phyloP scores from a whole-genome alignment of 2,797 vertebrate genomes.

The Cyprinodon diabolis region DNA sequence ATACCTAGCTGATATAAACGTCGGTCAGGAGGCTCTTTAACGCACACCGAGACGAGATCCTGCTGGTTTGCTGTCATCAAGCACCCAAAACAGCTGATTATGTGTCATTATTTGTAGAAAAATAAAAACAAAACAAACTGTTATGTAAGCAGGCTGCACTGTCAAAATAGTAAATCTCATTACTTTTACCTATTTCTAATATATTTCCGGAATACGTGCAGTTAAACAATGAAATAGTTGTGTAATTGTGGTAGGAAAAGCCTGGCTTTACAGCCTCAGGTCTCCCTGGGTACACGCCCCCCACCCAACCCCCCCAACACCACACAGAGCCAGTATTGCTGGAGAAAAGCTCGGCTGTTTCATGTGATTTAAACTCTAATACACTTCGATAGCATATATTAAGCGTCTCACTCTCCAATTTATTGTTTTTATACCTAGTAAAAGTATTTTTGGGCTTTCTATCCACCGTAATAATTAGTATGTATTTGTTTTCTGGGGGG shows the following conservation, averaged over 20 bases:
- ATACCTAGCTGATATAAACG: background rate
- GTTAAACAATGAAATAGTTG: background rate
- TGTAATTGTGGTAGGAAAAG: background rate
- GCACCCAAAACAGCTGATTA: background rate
- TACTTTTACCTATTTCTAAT: background rate
- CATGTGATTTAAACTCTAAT: slow-evolving; percentile 26
- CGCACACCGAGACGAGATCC: background rate
- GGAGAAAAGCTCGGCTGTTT: slow-evolving; percentile 45
- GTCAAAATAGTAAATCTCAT: background rate
- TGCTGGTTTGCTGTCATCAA: background rate
- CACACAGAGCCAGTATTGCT: slow-evolving; percentile 44
- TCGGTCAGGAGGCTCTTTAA: slow-evolving; percentile 1
- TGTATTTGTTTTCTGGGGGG: background rate
- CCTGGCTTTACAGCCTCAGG: slow-evolving; percentile 28
- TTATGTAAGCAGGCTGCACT: slow-evolving; percentile 45
- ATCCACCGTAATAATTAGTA: background rate
- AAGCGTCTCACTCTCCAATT: accelerated
- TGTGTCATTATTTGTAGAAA: slow-evolving; percentile 18
- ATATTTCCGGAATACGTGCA: background rate
- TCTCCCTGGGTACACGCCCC: slow-evolving; percentile 79
- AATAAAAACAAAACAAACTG: slow-evolving; percentile 1
- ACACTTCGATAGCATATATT: background rate
- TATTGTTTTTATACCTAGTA: slow-evolving; percentile 15
- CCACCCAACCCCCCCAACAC: slow-evolving; percentile 58
- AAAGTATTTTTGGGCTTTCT: slow-evolving; percentile 18